phyloP scores from a whole-genome alignment of 2,888 invertebrate genomes.

The Drosophila engyochracea region DNA sequence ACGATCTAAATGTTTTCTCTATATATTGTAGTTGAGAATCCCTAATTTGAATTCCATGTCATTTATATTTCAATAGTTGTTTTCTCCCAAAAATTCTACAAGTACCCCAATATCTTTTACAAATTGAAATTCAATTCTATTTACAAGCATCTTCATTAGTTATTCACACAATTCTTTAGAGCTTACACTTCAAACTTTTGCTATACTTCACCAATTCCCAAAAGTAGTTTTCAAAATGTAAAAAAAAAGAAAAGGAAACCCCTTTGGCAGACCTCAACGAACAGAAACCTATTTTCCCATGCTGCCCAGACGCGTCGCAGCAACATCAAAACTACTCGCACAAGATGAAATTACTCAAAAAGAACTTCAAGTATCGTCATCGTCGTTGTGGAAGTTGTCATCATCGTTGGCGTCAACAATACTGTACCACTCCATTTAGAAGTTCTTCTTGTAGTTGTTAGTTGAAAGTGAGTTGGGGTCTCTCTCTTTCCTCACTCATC shows the following conservation, averaged over 20 bases:
- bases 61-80: not conserved
- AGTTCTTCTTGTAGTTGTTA: conserved; percentile 31
- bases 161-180: conserved; percentile 50
- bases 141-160: conserved; percentile 53
- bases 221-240: conserved; percentile 48
- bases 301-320: conserved; percentile 46
- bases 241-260: conserved; percentile 16
- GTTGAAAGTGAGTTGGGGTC: conserved; percentile 44
- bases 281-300: conserved; percentile 55
- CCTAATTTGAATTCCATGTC: not conserved
- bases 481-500: conserved; percentile 8
- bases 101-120: conserved; percentile 44
- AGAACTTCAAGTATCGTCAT: conserved; percentile 51
- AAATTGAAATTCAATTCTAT: conserved; percentile 35
- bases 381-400: conserved; percentile 56
- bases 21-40: not conserved
- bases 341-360: conserved; percentile 75
- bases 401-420: conserved; percentile 55
- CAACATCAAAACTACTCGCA: conserved; percentile 72
- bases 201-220: conserved; percentile 30
- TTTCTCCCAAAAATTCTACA: not conserved
- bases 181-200: conserved; percentile 42
- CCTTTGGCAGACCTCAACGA: conserved; percentile 3
- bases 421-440: conserved; percentile 52
- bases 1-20: not conserved